phyloP scores from a whole-genome alignment of 1,140 invertebrate genomes.

The Drosophila nebulosa region DNA sequence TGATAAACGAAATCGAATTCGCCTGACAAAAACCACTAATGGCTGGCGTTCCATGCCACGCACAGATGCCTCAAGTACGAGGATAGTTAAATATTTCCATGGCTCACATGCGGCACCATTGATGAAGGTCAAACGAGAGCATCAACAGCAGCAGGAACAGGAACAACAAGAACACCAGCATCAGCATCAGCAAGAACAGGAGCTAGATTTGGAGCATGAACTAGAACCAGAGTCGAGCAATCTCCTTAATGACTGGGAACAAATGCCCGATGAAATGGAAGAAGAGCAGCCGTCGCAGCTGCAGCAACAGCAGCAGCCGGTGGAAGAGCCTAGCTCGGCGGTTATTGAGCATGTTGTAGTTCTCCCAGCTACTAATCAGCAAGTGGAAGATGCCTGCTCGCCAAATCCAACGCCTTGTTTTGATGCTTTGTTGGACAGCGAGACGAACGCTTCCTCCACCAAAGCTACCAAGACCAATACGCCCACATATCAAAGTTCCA shows the following conservation, averaged over 20 bases:
- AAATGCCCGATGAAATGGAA: slow-evolving; percentile 6
- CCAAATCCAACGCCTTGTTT: slow-evolving; percentile 30
- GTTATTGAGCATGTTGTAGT: slow-evolving; percentile 59
- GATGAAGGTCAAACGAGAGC: slow-evolving; percentile 74
- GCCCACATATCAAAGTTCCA: slow-evolving; percentile 71
- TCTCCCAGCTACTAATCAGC: slow-evolving; percentile 29
- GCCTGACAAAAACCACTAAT: slow-evolving; percentile 88
- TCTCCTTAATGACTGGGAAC: slow-evolving; percentile 11
- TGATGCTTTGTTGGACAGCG: slow-evolving; percentile 58
- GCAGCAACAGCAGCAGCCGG: background rate
- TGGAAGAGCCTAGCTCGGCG: background rate
- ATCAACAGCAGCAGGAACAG: slow-evolving; percentile 47
- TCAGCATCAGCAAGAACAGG: slow-evolving; percentile 3
- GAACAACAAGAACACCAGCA: slow-evolving; percentile 19
- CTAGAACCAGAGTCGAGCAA: background rate
- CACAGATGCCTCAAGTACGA: slow-evolving; percentile 83
- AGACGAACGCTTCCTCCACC: slow-evolving; percentile 59
- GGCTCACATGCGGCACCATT: slow-evolving; percentile 50
- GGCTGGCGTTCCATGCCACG: slow-evolving; percentile 91
- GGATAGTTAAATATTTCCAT: slow-evolving; percentile 74
- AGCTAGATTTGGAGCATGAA: slow-evolving; percentile 10
- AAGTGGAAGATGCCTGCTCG: background rate
- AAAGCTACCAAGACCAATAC: slow-evolving; percentile 69
- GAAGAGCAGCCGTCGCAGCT: slow-evolving; percentile 8
- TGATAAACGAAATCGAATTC: slow-evolving; percentile 90